Conservation (phyloP, 1,140 invertebrate species). For the Pantala flavescens region DNA sequence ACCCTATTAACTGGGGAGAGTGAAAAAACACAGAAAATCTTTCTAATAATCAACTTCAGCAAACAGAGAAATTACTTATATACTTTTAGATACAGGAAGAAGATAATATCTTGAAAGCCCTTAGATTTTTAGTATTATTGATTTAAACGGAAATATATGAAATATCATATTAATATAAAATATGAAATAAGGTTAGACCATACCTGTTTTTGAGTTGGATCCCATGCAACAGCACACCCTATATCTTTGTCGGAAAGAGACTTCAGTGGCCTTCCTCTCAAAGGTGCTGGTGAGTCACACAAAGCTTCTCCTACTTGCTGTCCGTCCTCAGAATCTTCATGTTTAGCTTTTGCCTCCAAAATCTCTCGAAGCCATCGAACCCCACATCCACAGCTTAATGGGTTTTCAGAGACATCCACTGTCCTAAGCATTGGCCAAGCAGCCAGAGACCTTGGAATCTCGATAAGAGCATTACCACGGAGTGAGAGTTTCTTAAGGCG, state of each 20-base stretch:
- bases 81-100: too few relatives aligned
- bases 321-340: constrained; percentile 26
- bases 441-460: constrained; percentile 60
- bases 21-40: too few relatives aligned
- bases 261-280: constrained; percentile 55
- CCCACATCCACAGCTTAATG: constrained; percentile 68
- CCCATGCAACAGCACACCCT: constrained; percentile 63
- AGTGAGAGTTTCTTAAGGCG: constrained; percentile 63
- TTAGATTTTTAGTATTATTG: too few relatives aligned
- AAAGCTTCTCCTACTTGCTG: constrained; percentile 51
- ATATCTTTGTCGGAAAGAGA: constrained; percentile 61
- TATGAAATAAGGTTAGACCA: too few relatives aligned
- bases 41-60: too few relatives aligned
- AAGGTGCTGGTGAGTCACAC: constrained; percentile 56
- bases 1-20: too few relatives aligned
- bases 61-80: too few relatives aligned
- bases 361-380: constrained; percentile 68
- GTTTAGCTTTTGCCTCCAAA: constrained; percentile 51
- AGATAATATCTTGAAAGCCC: too few relatives aligned
- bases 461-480: constrained; percentile 64
- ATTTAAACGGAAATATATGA: too few relatives aligned
- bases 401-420: constrained; percentile 71
- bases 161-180: too few relatives aligned
- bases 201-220: constrained; percentile 40
- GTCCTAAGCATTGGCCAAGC: constrained; percentile 65